phyloP scores from a whole-genome alignment of 1,140 invertebrate genomes.

The Apis dorsata region DNA sequence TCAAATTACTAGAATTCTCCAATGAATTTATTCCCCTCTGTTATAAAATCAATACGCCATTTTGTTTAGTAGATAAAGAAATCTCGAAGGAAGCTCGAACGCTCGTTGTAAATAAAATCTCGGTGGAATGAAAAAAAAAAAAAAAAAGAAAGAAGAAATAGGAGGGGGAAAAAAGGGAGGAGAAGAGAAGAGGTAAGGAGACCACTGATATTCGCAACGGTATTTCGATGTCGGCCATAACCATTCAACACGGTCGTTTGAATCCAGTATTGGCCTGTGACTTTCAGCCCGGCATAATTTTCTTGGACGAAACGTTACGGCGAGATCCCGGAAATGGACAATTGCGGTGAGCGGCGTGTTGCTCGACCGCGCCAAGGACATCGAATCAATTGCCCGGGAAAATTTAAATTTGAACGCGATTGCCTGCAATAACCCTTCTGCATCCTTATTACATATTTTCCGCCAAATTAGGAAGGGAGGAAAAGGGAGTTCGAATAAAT shows the following conservation, averaged over 20 bases:
- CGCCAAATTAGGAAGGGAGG: background rate
- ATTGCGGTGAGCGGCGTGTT: constrained; percentile 31
- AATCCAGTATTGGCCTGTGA: constrained; percentile 38
- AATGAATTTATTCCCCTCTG: too few relatives aligned
- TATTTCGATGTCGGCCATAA: constrained; percentile 60
- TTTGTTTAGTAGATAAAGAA: background rate
- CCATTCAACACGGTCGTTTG: constrained; percentile 53
- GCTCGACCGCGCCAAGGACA: constrained; percentile 27
- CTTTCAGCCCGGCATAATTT: constrained; percentile 57
- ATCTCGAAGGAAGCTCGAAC: background rate
- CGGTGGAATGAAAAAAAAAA: background rate
- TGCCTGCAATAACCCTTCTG: constrained; percentile 1
- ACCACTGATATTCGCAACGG: constrained; percentile 47
- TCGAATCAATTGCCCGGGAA: constrained; percentile 41
- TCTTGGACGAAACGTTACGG: constrained; percentile 39
- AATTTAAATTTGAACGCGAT: constrained; percentile 41
- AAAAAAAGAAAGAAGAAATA: background rate
- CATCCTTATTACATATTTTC: constrained; percentile 17
- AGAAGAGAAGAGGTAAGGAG: constrained; percentile 35
- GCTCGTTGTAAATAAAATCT: constrained; percentile 12
- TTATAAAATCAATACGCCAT: too few relatives aligned
- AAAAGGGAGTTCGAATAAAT: background rate
- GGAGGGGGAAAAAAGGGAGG: background rate
- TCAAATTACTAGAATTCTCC: too few relatives aligned
- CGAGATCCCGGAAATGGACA: constrained; percentile 51